Conservation (phyloP, 1,140 invertebrate genomes). For the Drosophila grimshawi region DNA sequence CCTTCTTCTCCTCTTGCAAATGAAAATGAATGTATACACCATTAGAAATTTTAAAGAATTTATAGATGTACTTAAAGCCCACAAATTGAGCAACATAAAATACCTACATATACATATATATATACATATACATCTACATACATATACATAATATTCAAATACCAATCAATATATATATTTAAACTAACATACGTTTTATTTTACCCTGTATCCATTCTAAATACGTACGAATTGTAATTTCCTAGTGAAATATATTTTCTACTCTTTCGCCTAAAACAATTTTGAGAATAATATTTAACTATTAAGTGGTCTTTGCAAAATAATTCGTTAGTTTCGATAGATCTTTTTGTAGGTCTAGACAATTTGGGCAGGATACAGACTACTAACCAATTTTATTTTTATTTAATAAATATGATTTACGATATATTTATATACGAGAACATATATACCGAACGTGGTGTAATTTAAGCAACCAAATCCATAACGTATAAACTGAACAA, state of each 20-base stretch:
- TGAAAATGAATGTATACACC: conserved; percentile 73
- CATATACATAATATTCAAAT: conserved; percentile 8
- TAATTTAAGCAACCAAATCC: conserved; percentile 66
- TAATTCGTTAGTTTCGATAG: too few species aligned
- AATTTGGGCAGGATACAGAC: background rate
- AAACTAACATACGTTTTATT: background rate
- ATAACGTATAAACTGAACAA: conserved; percentile 77
- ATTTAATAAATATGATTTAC: conserved; percentile 13
- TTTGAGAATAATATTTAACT: too few species aligned
- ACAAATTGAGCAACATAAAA: conserved; percentile 32
- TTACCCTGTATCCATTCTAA: conserved; percentile 1
- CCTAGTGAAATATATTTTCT: too few species aligned
- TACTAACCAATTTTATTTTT: background rate
- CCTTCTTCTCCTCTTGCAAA: background rate
- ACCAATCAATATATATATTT: conserved; percentile 19
- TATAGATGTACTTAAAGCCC: conserved; percentile 73
- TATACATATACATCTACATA: conserved; percentile 16
- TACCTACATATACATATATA: conserved; percentile 33
- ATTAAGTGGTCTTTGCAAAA: too few species aligned
- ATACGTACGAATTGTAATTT: background rate
- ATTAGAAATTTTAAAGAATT: conserved; percentile 80
- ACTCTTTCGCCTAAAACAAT: too few species aligned
- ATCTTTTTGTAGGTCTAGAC: background rate
- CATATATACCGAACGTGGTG: conserved; percentile 24
- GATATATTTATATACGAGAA: conserved; percentile 28